Base-by-base conservation (phyloP, 2,113 vertebrate species). In the Epinephelus lanceolatus region DNA sequence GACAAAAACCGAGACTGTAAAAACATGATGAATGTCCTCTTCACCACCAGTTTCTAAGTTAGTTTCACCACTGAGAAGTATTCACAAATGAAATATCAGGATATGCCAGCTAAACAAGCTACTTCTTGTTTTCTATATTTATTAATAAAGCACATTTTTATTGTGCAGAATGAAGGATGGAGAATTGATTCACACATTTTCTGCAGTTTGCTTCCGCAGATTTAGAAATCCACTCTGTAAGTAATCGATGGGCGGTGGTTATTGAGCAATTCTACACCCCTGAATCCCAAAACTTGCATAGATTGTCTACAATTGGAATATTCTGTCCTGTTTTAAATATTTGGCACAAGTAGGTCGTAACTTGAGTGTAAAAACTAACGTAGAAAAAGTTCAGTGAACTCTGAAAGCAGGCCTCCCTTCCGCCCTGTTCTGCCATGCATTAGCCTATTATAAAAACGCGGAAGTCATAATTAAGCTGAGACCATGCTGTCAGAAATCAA, bases 391-490 rank as follows among this genome's bases (percentile, higher is more conserved):
- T 53, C 79, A 3, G 49, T 10, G 1, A 51, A 70, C 0, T 59
- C 1, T 9, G 1, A 15, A 21, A 71, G 57, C 76, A 61, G 83
- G 82, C 83, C 85, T 55, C 61, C 27, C 21, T 30, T 11, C 3
- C 6, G 23, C 53, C 52, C 27, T 6, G 13, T 56, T 59, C n/a
- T 37, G 63, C 49, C 17, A 42, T 55, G 33, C 69, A 1, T 76
- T 68, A 30, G 30, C 30, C 4, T 30, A 42, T 25, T 30, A 53
- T 75, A 74, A 83, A 88, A 93, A 95, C 88, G 92, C 94, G 94
- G 94, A 95, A 95, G 93, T 94, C 30, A 42, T 53, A 68, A 76
- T 71, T 5, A 40, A 47, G 37, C 75, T 71, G 79, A 18, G 17
- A 42, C n/a, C 93, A 90, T 80, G 92, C 89, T 69, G 89, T 85